Evolutionary conservation across 2,113 vertebrate species (phyloP), one percentile per base, ranked within the genome.

Genomic region (Beaufortia kweichowensis): DNA sequence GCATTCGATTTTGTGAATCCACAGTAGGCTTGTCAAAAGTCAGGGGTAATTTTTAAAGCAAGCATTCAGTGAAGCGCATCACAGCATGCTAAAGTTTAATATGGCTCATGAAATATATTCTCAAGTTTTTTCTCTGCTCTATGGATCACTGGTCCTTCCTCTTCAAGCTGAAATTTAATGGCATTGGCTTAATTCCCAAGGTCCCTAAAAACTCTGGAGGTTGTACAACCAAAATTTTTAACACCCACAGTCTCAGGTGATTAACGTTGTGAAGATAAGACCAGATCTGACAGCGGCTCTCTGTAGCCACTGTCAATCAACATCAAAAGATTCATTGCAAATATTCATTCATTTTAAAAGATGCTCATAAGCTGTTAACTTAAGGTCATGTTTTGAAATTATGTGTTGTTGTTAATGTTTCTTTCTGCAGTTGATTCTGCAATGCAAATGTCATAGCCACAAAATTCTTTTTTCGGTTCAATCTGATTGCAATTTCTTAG

Each of bases 261-360:
- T 61, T 57, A 31, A 74, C 57, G 3, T 12, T 46, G 56, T 74
- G 23, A 5, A 74, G 70, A 69, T 59, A 3, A 56, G 29, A 14
- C 48, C 12, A 4, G 68, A 23, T 28, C 12, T 1, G 21, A 12
- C 17, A 29, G 3, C 6, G 33, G 29, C 21, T 72, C 31, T 41
- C 6, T 59, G 23, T 59, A 43, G 55, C 33, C 69, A 28, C 21
- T 72, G 69, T 57, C 71, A 74, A 74, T 61, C 71, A 62, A 53
- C 56, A 61, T 73, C 11, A 61, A 53, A 53, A 8, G 19, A 53
- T 53, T 53, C 1, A 53, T 53, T 53, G 50, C 31, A 50, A 19
- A 69, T 26, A 69, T 14, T 31, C 1, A 0, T 35, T 23, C 0
- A 1, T 4, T 26, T 21, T 69, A 53, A 69, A 69, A 53, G 33